phyloP scores from a whole-genome alignment of 2,888 invertebrate genomes.

The Caenorhabditis auriculariae region DNA sequence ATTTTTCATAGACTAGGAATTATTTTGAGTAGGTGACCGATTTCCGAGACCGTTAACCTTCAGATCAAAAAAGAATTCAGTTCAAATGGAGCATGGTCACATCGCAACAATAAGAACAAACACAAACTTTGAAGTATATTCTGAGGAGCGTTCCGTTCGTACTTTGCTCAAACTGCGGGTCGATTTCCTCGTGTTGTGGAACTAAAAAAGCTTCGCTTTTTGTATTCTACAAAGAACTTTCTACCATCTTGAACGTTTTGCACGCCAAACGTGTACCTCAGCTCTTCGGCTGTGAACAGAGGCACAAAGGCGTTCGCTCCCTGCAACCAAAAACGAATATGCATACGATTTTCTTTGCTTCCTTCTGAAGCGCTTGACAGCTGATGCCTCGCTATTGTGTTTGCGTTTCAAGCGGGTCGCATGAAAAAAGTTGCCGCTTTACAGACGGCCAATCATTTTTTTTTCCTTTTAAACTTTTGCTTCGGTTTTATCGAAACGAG shows the following conservation, averaged over 20 bases:
- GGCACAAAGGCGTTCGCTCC: constrained; percentile 41
- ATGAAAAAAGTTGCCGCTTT: no score
- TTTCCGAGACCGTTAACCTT: no score
- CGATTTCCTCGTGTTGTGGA: constrained; percentile 40
- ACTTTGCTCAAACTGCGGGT: constrained; percentile 25
- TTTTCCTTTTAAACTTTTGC: no score
- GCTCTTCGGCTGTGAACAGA: constrained; percentile 60
- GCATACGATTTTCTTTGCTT: no score
- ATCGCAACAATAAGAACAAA: constrained; percentile 1
- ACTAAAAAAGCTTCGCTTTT: constrained; percentile 23
- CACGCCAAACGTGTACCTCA: constrained; percentile 62
- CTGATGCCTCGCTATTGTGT: no score
- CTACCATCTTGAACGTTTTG: constrained; percentile 40
- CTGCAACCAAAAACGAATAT: constrained; percentile 34
- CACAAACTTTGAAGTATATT: constrained; percentile 25
- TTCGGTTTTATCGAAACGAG: no score
- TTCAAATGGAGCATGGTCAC: background rate
- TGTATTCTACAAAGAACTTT: background rate
- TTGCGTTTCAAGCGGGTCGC: no score
- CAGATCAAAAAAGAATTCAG: no score
- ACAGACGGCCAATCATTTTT: no score
- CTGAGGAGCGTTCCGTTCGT: constrained; percentile 32
- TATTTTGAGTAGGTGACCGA: no score
- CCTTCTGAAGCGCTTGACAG: no score
- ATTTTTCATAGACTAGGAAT: no score